phyloP scores from a whole-genome alignment of 35 echinoderm and acorn worm species.

The Diadema setosum region DNA sequence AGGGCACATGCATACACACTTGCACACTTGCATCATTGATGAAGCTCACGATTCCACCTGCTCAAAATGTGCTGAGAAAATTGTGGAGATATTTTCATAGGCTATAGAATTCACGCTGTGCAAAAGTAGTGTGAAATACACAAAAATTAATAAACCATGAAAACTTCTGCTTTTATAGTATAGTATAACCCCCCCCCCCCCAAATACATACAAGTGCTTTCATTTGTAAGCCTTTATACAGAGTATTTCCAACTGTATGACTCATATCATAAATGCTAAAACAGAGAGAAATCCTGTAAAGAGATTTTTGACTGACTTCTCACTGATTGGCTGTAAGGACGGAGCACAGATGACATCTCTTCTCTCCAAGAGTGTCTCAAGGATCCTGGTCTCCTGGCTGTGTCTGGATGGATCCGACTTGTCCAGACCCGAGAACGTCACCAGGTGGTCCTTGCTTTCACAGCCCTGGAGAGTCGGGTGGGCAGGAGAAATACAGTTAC shows the following conservation, averaged over 20 bases:
- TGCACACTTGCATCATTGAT: too few species aligned
- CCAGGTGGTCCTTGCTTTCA: constrained; percentile 84
- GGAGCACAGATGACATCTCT: constrained; percentile 69
- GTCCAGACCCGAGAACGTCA: constrained; percentile 18
- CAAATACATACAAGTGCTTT: not conserved
- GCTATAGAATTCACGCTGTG: too few species aligned
- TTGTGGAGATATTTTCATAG: too few species aligned
- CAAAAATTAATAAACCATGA: too few species aligned
- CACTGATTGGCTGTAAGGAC: constrained; percentile 11
- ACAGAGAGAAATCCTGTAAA: not conserved
- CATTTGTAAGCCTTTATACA: not conserved
- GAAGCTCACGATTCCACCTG: too few species aligned
- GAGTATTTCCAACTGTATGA: not conserved
- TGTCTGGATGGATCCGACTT: not conserved
- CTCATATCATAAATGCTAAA: not conserved
- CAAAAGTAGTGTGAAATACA: too few species aligned
- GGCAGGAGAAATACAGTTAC: too few species aligned
- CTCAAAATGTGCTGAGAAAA: too few species aligned
- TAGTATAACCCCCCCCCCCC: too few species aligned
- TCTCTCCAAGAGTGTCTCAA: constrained; percentile 67
- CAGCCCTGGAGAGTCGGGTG: constrained; percentile 62
- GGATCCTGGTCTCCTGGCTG: not conserved
- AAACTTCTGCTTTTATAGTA: too few species aligned
- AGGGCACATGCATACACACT: too few species aligned
- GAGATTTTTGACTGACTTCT: too few species aligned